Percentiles rank a stretch among this genome's conserved stretches.
Evolutionary conservation across 2,888 invertebrate species (phyloP).

Genomic region (Erebia palarica): DNA sequence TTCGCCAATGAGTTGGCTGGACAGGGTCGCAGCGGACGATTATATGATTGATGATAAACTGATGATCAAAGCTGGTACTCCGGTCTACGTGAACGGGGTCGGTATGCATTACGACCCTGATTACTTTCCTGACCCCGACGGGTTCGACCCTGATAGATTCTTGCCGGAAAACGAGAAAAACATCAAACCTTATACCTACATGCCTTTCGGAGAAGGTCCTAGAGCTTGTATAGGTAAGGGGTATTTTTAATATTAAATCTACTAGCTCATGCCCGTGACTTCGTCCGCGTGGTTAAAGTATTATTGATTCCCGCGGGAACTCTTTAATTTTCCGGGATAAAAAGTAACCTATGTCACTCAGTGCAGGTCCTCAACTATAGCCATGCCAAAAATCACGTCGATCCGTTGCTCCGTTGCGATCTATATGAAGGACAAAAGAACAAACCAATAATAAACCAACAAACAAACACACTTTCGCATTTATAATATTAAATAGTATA

Average conservation of each 20-base stretch:
- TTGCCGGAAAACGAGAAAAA: constrained; percentile 77
- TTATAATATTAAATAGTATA: too few relatives aligned
- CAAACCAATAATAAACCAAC: too few relatives aligned
- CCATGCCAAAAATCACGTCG: too few relatives aligned
- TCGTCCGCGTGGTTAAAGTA: too few relatives aligned
- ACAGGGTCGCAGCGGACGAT: constrained; percentile 41
- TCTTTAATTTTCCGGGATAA: too few relatives aligned
- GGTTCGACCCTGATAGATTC: constrained; percentile 81
- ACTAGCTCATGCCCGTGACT: too few relatives aligned
- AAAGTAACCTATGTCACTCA: too few relatives aligned
- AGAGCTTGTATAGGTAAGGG: constrained; percentile 81
- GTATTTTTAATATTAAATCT: not conserved
- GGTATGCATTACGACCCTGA: constrained; percentile 66
- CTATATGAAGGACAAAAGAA: too few relatives aligned
- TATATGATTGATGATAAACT: constrained; percentile 46
- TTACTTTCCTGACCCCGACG: constrained; percentile 76
- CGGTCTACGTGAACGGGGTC: constrained; percentile 52
- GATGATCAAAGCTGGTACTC: constrained; percentile 45
- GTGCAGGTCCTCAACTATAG: too few relatives aligned
- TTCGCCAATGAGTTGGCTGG: constrained; percentile 47
- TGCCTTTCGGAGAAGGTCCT: constrained; percentile 83
- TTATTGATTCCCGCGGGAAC: too few relatives aligned
- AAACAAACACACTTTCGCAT: too few relatives aligned
- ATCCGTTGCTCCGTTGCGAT: too few relatives aligned
- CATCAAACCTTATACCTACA: constrained; percentile 55